A percentile compares a stretch with the other conserved stretches of the same genome.
Evolutionary conservation across 2,888 invertebrate species (phyloP).

Genomic region (Apamea monoglypha): DNA sequence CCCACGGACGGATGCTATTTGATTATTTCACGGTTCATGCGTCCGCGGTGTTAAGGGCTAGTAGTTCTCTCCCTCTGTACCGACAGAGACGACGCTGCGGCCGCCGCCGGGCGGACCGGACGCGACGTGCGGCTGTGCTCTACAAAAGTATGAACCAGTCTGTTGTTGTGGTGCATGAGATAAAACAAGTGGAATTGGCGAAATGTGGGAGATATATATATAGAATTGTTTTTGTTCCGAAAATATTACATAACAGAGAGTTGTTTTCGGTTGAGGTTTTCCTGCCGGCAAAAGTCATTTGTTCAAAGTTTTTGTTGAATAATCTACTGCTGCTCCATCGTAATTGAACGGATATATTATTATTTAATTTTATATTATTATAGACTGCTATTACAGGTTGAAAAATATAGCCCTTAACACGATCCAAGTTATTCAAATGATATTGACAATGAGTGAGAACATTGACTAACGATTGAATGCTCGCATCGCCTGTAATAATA

Average conservation of each 20-base stretch:
- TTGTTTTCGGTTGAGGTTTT: neutral
- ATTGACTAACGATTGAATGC: slow-evolving; percentile 41
- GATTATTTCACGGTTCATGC: slow-evolving; percentile 62
- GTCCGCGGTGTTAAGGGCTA: slow-evolving; percentile 29
- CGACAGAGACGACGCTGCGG: neutral
- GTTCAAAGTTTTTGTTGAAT: neutral
- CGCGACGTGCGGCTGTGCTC: neutral
- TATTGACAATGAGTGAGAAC: slow-evolving; percentile 47
- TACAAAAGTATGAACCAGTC: neutral
- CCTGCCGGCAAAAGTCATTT: neutral
- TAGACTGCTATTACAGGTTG: neutral
- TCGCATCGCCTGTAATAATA: slow-evolving; percentile 25
- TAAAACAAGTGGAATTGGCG: neutral
- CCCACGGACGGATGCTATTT: slow-evolving; percentile 56
- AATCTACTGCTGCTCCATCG: neutral
- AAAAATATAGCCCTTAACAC: slow-evolving; percentile 11
- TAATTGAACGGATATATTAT: neutral
- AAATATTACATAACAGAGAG: neutral
- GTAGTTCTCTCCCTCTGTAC: neutral
- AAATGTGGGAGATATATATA: neutral
- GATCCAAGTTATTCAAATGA: slow-evolving; percentile 28
- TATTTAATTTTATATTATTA: neutral
- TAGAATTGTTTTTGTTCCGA: neutral
- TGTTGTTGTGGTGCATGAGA: neutral
- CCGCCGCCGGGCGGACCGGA: neutral